Evolutionary conservation across 2,113 vertebrate genomes (phyloP).

Genomic region (Gopherus flavomarginatus): DNA sequence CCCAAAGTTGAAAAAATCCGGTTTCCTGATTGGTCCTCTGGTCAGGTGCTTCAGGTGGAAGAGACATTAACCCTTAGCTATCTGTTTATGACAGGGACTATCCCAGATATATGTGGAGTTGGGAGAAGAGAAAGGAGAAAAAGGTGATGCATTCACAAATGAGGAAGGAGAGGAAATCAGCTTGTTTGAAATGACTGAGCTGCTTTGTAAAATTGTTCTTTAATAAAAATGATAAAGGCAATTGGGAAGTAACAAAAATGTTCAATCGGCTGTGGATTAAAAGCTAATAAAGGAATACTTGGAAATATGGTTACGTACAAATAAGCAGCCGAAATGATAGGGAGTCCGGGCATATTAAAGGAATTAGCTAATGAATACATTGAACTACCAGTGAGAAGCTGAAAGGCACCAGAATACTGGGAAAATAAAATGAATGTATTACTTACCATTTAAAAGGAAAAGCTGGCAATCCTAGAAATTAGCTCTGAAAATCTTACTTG

Average conservation of each 20-base stretch:
- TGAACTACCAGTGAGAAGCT: background rate
- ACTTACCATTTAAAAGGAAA: background rate
- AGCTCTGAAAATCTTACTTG: background rate
- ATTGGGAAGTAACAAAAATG: constrained; percentile 23
- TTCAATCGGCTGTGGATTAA: background rate
- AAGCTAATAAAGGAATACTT: background rate
- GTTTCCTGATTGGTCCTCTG: no score
- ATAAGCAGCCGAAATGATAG: background rate
- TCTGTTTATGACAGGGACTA: no score
- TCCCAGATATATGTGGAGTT: background rate
- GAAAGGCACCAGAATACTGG: background rate
- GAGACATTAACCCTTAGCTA: no score
- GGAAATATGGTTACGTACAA: background rate
- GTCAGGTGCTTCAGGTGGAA: no score
- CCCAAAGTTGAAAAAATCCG: no score
- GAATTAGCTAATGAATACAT: constrained; percentile 3
- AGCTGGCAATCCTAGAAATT: background rate
- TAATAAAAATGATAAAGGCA: background rate
- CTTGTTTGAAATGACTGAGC: background rate
- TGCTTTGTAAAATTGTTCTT: background rate
- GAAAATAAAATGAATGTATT: background rate
- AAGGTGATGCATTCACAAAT: background rate
- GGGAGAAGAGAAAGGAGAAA: accelerated
- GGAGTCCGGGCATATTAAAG: background rate
- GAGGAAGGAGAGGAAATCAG: background rate